Evolutionary conservation across 2,888 invertebrate genomes (phyloP), one percentile per base, ranked within the genome.

Genomic region (Himalopsyche tibetana): DNA sequence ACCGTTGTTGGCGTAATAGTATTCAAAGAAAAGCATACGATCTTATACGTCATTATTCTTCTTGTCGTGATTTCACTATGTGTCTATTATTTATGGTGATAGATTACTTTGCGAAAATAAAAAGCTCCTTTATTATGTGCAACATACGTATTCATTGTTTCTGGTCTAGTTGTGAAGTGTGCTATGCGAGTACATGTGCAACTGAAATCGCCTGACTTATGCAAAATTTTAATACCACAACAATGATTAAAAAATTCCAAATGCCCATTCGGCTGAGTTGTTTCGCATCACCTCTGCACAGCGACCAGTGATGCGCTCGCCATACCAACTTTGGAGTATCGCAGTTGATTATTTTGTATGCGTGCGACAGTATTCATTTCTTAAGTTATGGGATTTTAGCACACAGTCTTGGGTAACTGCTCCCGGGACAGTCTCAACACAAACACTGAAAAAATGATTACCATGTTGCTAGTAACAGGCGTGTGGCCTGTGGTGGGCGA

Each of bases 131-230:
- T 15, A 74, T 28, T 74, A 74, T 74, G 28, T 3, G 28, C 36
- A 74, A 74, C 36, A 36, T 36, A 36, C 74, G 74, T 38, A 28
- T 74, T 36, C 74, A 11, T 74, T 74, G 74, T 74, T 74, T 74
- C 74, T 74, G 74, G 74, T 74, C 74, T 74, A 74, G 74, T 74
- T 74, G 74, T 74, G 74, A 74, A 74, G 74, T 74, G 38, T 74
- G 74, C 74, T 36, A 36, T 69, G 11, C 28, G 28, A 28, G 69
- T 69, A 36, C 28, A n/a, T 28, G 28, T 28, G 28, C 28, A 63
- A 38, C 74, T 38, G 6, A 74, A 74, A 74, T 74, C 36, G 74
- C 74, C 74, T 74, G 74, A 74, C 74, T 74, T 74, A 74, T 74
- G 74, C 36, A 74, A 74, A 74, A 74, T 4, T 36, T 63, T 63